Percentiles rank a stretch among this genome's conserved stretches.
Conservation (phyloP, 2,888 invertebrate genomes). For the Tetragonisca angustula region DNA sequence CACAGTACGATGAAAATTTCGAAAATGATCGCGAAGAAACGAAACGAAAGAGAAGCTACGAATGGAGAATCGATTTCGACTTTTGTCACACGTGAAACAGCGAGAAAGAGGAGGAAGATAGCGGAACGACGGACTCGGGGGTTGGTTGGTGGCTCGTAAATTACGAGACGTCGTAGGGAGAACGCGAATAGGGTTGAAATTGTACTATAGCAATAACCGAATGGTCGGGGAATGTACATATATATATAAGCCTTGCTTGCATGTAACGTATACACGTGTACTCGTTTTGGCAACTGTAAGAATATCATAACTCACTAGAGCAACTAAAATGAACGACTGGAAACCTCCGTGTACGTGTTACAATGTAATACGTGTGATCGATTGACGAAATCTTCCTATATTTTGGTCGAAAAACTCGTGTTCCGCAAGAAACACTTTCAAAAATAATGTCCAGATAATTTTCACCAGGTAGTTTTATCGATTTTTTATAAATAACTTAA, state of each 20-base stretch:
- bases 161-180: constrained; percentile 58
- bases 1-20: neutral
- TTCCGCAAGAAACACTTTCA: neutral
- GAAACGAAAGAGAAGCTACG: too few relatives aligned
- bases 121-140: constrained; percentile 30
- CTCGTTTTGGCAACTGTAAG: constrained; percentile 59
- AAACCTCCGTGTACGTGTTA: neutral
- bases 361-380: neutral
- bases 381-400: neutral
- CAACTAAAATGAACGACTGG: constrained; percentile 42
- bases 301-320: constrained; percentile 60
- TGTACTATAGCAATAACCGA: constrained; percentile 64
- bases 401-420: neutral
- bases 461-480: accelerated
- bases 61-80: neutral
- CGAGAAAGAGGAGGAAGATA: constrained; percentile 1
- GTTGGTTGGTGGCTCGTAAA: constrained; percentile 62
- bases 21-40: neutral
- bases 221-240: constrained; percentile 44
- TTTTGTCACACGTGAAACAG: constrained; percentile 31
- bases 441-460: neutral
- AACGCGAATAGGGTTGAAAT: constrained; percentile 67
- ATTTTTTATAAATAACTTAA: too few relatives aligned
- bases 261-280: constrained; percentile 33
- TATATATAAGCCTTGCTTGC: constrained; percentile 27